Evolutionary conservation across 2,113 vertebrate genomes (phyloP), one percentile per base, ranked within the genome.

Genomic region (Philantomba maxwellii): DNA sequence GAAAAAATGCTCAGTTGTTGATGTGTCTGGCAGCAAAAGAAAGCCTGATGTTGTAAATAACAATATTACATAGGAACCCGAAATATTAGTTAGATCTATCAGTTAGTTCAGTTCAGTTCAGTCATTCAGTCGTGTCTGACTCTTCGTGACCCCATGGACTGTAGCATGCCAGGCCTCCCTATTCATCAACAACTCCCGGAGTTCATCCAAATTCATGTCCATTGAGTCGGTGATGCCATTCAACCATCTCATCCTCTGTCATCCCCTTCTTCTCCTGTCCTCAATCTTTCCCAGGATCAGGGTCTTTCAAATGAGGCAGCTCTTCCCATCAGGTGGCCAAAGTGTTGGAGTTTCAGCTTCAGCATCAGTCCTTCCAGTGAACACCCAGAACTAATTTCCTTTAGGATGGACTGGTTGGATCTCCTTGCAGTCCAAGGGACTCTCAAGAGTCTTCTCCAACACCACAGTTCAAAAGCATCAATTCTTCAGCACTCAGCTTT

Each of bases 181-280:
- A 4, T 66, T 16, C 64, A 66, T 66, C 64, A 66, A 2, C 64
- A 66, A 66, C 33, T 66, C 64, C 16, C 0, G 0, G 33, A 66
- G 64, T 19, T 66, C 10, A 66, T 5, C 15, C 8, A 9, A 66
- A 66, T 8, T 19, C 64, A 66, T 66, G 64, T 66, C 33, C 33
- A n/a, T n/a, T n/a, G 33, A 19, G 33, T 66, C 0, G 0, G 16
- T 10, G 64, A 66, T 66, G 64, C 7, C 62, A 66, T n/a, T 17
- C 33, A n/a, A 19, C 8, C 7, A 66, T 66, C 62, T 66, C 62
- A 66, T 66, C 33, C 33, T 17, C 33, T 66, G 4, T 19, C 4
- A 9, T 66, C 64, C 3, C 33, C 64, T 66, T n/a, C 33, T 66
- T 16, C 33, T 66, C 16, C 33, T n/a, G 64, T 33, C 64, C 8